phyloP scores from a whole-genome alignment of 2,113 vertebrate species.

The Natator depressus region DNA sequence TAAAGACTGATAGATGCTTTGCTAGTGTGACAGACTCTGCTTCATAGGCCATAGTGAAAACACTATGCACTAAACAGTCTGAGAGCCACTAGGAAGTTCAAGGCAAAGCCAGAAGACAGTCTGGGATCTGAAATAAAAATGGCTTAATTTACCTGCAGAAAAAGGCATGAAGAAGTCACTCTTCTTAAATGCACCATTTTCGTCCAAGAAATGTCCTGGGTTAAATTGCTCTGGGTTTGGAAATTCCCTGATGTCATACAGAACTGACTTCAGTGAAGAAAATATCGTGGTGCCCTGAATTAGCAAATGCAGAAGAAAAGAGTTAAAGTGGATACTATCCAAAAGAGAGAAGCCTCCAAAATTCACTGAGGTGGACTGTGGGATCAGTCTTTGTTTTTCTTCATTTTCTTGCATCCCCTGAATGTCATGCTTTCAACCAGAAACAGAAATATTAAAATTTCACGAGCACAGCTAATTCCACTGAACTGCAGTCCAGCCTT shows the following conservation, averaged over 20 bases:
- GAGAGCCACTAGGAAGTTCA: not conserved
- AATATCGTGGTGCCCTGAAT: conserved; percentile 38
- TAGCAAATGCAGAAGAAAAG: not conserved
- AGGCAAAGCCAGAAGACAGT: not conserved
- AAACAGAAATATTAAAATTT: not conserved
- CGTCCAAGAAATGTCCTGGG: too few species aligned
- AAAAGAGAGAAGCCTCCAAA: not conserved
- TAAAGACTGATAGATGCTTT: not conserved
- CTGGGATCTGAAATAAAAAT: not conserved
- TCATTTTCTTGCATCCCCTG: not conserved
- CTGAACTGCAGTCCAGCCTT: not conserved
- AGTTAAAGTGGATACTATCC: not conserved
- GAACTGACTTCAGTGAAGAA: too few species aligned
- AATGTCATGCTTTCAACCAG: not conserved
- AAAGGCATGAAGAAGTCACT: too few species aligned
- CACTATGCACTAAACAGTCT: not conserved
- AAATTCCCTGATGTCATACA: too few species aligned
- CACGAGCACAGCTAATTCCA: not conserved
- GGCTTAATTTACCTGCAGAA: too few species aligned
- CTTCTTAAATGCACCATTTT: too few species aligned
- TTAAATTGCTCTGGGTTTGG: too few species aligned
- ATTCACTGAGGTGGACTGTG: not conserved
- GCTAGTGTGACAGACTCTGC: not conserved
- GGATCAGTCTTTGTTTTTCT: not conserved
- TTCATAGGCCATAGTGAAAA: not conserved